Conservation (phyloP, 2,888 invertebrate species). For the Helleia helle region DNA sequence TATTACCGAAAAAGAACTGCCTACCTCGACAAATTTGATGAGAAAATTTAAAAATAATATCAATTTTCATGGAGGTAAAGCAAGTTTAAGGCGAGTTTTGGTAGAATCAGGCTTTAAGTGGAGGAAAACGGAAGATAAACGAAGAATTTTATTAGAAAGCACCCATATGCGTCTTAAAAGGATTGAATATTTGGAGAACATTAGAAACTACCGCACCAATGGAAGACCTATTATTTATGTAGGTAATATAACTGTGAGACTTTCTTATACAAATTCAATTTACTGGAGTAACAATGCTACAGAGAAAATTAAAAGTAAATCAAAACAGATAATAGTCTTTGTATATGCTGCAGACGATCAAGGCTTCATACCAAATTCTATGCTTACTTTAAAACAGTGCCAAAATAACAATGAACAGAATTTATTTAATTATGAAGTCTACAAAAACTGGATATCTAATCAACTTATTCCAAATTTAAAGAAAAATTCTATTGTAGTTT, state of each 20-base stretch:
- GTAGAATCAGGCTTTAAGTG: slow-evolving; percentile 20
- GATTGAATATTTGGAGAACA: slow-evolving; percentile 8
- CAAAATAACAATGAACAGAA: too few relatives aligned
- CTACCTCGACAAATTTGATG: slow-evolving; percentile 22
- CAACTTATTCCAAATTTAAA: slow-evolving; percentile 19
- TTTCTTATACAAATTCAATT: too few relatives aligned
- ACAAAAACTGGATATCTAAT: slow-evolving; percentile 25
- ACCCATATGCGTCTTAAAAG: slow-evolving; percentile 15
- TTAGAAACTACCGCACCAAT: slow-evolving; percentile 19
- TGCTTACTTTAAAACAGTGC: slow-evolving; percentile 18
- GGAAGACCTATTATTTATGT: slow-evolving; percentile 22
- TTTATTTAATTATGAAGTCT: slow-evolving; percentile 22
- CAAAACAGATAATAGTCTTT: not conserved
- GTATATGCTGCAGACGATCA: slow-evolving; percentile 23
- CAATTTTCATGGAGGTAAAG: slow-evolving; percentile 12
- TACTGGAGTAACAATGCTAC: not conserved
- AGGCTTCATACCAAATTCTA: slow-evolving; percentile 23
- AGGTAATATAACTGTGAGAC: slow-evolving; percentile 24
- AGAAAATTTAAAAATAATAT: slow-evolving; percentile 15
- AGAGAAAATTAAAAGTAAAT: not conserved
- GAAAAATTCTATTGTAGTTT: slow-evolving; percentile 23
- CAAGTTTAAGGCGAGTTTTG: slow-evolving; percentile 14
- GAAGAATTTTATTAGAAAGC: slow-evolving; percentile 20
- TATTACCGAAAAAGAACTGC: slow-evolving; percentile 25
- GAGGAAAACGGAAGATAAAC: slow-evolving; percentile 21